phyloP scores from a whole-genome alignment of 2,113 vertebrate genomes.

The Apeltes quadracus region DNA sequence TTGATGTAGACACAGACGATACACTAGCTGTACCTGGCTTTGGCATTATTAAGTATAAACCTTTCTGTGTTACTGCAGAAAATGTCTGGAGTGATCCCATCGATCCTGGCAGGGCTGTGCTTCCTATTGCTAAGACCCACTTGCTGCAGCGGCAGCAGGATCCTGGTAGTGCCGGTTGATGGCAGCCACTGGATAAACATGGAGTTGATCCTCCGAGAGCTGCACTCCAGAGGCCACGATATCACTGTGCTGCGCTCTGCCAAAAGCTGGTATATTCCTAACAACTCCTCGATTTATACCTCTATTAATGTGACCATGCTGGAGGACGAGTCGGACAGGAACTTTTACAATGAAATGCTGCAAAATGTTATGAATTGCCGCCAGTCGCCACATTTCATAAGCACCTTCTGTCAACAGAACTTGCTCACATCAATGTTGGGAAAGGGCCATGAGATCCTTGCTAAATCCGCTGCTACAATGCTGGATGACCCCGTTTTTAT shows the following conservation, averaged over 20 bases:
- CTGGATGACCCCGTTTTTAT: conserved; percentile 70
- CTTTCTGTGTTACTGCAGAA: conserved; percentile 29
- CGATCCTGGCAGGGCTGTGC: conserved; percentile 25
- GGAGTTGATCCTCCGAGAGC: conserved; percentile 77
- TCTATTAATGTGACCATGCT: conserved; percentile 29
- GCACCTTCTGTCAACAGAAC: conserved; percentile 54
- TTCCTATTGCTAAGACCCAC: conserved; percentile 33
- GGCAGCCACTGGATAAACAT: conserved; percentile 89
- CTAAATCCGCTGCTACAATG: conserved; percentile 42
- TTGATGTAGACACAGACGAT: no score
- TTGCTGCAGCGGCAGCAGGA: conserved; percentile 66
- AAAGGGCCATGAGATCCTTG: conserved; percentile 18
- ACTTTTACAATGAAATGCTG: conserved; percentile 57
- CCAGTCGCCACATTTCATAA: conserved; percentile 23
- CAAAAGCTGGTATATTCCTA: conserved; percentile 75
- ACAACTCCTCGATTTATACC: conserved; percentile 61
- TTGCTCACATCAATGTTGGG: fast-evolving
- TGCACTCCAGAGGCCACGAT: conserved; percentile 77
- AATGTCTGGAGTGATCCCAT: conserved; percentile 15
- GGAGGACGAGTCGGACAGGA: conserved; percentile 35
- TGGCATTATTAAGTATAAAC: not conserved
- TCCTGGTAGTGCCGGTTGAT: conserved; percentile 81
- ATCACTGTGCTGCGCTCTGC: conserved; percentile 77
- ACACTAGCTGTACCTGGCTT: not conserved
- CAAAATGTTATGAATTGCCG: conserved; percentile 53